Evolutionary conservation across 1,140 invertebrate species (phyloP), one percentile per base, ranked within the genome.

Genomic region (Zaprionus kolodkinae): DNA sequence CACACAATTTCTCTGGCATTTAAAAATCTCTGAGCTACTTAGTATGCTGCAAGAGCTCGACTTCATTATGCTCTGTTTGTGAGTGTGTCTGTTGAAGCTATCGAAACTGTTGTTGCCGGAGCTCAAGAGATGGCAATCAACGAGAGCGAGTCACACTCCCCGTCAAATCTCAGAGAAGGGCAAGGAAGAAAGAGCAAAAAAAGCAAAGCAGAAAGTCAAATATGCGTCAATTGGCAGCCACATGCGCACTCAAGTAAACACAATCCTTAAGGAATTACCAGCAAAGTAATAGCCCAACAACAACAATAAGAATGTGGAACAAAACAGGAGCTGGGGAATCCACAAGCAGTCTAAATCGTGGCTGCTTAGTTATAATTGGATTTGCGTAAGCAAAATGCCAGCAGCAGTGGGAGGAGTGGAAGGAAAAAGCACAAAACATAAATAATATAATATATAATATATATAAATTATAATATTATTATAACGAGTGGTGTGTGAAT

Each of bases 171-270:
- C 83, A 57, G 21, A 74, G 66, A 54, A 50, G 45, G 48, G 55
- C 38, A 40, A 35, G 40, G 35, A 38, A 59, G n/a, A 69, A 38
- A 35, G 38, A 6, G 36, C 57, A 30, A 55, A 63, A 36, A 36
- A 70, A 52, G 36, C 57, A 48, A 66, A 76, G 78, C 87, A 81
- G 62, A 84, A 91, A 87, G 78, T 71, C 83, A 91, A 91, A 91
- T 81, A 87, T 81, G 83, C 88, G 87, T 87, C 88, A 91, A 91
- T 91, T 84, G 87, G 83, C 88, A 91, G 85, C 85, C 85, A 89
- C 86, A 89, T 86, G 85, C 81, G 81, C 83, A 87, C 83, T 91
- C 80, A 81, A 84, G 80, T 81, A 85, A 85, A 88, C 81, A 85
- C 70, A 91, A 91, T 91, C 88, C 81, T 88, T 61, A 78, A 83